phyloP scores from a whole-genome alignment of 2,888 invertebrate species.

The Syrista parreyssii region DNA sequence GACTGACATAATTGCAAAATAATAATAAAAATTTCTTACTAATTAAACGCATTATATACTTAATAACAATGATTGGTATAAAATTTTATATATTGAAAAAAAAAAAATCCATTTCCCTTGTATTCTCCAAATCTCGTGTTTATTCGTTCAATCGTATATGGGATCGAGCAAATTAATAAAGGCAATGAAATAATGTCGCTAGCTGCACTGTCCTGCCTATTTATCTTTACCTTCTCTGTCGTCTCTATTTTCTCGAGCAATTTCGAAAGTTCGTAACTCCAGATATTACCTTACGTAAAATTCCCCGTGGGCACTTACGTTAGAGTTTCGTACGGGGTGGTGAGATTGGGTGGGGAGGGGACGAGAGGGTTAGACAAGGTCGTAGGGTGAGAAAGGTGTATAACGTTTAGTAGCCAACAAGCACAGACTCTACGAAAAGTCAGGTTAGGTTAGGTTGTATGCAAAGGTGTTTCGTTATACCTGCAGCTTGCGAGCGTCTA shows the following conservation, averaged over 20 bases:
- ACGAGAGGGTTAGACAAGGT: slow-evolving; percentile 12
- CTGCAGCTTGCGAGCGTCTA: background rate
- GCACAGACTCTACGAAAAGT: background rate
- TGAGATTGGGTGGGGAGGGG: background rate
- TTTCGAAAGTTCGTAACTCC: background rate
- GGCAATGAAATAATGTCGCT: background rate
- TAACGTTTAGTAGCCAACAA: background rate
- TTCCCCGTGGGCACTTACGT: slow-evolving; percentile 11
- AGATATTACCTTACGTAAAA: slow-evolving; percentile 5
- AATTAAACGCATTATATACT: too few relatives aligned
- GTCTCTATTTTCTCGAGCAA: background rate
- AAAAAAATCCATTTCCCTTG: too few relatives aligned
- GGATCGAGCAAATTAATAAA: background rate
- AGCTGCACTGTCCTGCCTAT: background rate
- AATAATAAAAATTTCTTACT: too few relatives aligned
- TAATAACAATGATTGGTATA: too few relatives aligned
- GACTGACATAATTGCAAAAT: too few relatives aligned
- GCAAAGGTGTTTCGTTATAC: background rate
- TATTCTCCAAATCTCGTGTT: too few relatives aligned
- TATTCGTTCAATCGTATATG: too few relatives aligned
- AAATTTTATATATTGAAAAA: too few relatives aligned
- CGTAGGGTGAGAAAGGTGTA: background rate
- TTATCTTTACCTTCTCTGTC: slow-evolving; percentile 14
- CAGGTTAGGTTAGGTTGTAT: background rate
- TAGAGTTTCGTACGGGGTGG: background rate